These are phyloP conservation scores for Umimayanthus kanabou DNA, from an alignment of 92 coral and sea anemone genomes.

Conservation along the genomic window DNA sequence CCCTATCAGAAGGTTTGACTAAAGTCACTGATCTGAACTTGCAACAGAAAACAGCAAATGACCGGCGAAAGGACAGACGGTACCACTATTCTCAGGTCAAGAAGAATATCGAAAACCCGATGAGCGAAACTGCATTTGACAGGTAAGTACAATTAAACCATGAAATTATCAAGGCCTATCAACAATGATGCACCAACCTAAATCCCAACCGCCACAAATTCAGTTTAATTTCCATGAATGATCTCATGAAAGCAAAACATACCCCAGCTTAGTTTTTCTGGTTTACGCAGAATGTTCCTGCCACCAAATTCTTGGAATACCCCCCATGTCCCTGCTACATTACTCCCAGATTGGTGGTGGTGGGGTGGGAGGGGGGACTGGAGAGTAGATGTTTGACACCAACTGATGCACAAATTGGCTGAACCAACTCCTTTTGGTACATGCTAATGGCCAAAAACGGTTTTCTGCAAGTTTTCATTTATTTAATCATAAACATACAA, in stretches of 20 bases:
- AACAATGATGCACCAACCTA: constrained; percentile 1
- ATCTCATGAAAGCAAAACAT: constrained; percentile 10
- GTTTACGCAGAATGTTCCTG: constrained; percentile 24
- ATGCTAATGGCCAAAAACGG: neutral
- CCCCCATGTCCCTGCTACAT: constrained; percentile 35
- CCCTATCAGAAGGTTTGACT: constrained; percentile 34
- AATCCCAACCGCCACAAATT: constrained; percentile 13
- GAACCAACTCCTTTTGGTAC: neutral
- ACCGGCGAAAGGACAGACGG: constrained; percentile 37
- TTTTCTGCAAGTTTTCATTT: neutral
- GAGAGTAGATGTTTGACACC: constrained; percentile 23
- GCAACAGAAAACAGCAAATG: constrained; percentile 44
- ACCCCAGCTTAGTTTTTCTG: constrained; percentile 23
- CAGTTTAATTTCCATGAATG: constrained; percentile 7
- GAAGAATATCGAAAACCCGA: constrained; percentile 43
- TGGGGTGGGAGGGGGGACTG: neutral
- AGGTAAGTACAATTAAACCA: constrained; percentile 25
- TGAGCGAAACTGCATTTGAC: constrained; percentile 46
- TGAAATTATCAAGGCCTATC: constrained; percentile 7
- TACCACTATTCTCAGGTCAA: constrained; percentile 33
- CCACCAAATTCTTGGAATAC: constrained; percentile 21
- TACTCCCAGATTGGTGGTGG: constrained; percentile 16
- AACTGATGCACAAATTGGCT: constrained; percentile 4
- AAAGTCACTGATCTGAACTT: constrained; percentile 43
- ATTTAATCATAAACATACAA: neutral